Evolutionary conservation across 2,888 invertebrate species (phyloP).

Genomic region (Xanthostigma xanthostigma): DNA sequence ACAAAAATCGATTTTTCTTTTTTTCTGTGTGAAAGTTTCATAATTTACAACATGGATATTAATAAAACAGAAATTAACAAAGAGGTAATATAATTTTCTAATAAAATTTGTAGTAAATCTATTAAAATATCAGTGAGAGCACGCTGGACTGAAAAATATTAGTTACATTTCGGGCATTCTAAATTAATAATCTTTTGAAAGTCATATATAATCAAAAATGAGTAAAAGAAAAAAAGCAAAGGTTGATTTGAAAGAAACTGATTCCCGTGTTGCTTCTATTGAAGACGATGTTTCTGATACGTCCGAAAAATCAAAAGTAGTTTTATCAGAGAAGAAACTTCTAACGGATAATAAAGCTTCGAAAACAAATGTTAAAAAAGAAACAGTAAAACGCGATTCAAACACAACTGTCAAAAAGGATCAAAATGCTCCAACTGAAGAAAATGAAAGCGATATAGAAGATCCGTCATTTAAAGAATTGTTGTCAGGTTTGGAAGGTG

Average conservation of each 20-base stretch:
- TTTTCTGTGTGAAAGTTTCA: too few relatives aligned
- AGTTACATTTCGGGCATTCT: too few relatives aligned
- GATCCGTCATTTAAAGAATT: constrained; percentile 37
- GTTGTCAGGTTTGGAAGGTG: constrained; percentile 56
- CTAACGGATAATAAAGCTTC: constrained; percentile 34
- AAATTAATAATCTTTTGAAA: not conserved
- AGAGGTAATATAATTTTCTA: too few relatives aligned
- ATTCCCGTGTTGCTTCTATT: not conserved
- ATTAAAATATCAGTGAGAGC: too few relatives aligned
- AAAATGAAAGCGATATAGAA: constrained; percentile 49
- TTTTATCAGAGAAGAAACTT: constrained; percentile 38
- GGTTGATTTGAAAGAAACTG: constrained; percentile 15
- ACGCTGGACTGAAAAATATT: too few relatives aligned
- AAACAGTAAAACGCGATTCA: constrained; percentile 21
- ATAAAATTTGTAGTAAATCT: too few relatives aligned
- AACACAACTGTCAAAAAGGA: constrained; percentile 34
- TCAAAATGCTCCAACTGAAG: constrained; percentile 28
- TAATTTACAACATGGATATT: too few relatives aligned
- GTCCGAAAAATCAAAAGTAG: constrained; percentile 43
- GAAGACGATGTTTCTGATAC: constrained; percentile 45
- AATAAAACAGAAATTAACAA: too few relatives aligned
- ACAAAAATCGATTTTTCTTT: too few relatives aligned
- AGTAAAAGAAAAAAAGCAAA: constrained; percentile 27
- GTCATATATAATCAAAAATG: constrained; percentile 17
- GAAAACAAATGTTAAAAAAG: constrained; percentile 28